phyloP scores from a whole-genome alignment of 2,797 vertebrate species.

The Catostomus latipinnis region DNA sequence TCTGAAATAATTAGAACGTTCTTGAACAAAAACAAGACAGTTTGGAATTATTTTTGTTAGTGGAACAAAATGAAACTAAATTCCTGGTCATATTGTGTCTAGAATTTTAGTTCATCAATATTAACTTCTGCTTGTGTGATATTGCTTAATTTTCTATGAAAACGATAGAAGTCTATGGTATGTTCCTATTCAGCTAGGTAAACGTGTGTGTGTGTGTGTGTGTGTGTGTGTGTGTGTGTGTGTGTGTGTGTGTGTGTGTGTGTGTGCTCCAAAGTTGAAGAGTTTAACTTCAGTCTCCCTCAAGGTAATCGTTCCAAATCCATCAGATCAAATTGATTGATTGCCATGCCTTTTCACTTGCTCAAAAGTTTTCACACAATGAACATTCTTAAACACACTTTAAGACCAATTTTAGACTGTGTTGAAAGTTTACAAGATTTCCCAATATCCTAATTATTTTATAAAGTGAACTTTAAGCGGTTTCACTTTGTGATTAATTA shows the following conservation, averaged over 20 bases:
- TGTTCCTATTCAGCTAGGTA: neutral
- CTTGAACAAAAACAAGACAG: neutral
- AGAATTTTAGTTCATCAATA: too few species aligned
- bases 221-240: too few species aligned
- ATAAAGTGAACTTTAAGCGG: neutral
- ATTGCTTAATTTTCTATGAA: too few species aligned
- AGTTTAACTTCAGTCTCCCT: conserved; percentile 28
- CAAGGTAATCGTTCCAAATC: conserved; percentile 42
- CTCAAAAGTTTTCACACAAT: conserved; percentile 32
- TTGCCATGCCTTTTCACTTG: conserved; percentile 31
- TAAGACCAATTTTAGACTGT: neutral
- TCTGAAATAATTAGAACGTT: neutral
- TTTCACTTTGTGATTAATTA: neutral
- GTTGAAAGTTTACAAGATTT: conserved; percentile 12
- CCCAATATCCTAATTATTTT: neutral
- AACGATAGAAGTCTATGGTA: neutral
- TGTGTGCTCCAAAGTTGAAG: neutral
- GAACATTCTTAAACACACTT: conserved; percentile 28
- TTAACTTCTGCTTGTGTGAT: too few species aligned
- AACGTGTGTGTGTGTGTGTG: too few species aligned
- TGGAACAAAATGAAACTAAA: too few species aligned
- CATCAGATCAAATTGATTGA: conserved; percentile 55
- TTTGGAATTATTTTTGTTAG: neutral
- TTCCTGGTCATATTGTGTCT: too few species aligned
- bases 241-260: too few species aligned